Percentiles rank a stretch among this genome's conserved stretches.
Conservation (phyloP, 53 echinoderm and acorn worm species). For the Echinometra lucunter region DNA sequence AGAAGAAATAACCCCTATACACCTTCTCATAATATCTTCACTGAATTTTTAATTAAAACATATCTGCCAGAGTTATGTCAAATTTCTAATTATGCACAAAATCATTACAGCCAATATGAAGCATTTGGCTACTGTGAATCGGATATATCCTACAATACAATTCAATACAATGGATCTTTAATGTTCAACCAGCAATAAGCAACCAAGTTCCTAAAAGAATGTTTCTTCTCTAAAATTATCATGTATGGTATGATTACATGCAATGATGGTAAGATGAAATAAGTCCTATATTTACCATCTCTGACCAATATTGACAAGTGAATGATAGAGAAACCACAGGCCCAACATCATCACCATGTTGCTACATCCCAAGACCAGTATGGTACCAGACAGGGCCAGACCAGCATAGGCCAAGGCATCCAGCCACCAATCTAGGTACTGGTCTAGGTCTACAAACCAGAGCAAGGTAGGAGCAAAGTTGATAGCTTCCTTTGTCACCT, state of each 20-base stretch:
- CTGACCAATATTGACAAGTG: constrained; percentile 94
- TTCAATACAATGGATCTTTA: too few species aligned
- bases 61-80: too few species aligned
- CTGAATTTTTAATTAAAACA: too few species aligned
- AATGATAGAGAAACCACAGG: constrained; percentile 94
- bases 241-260: background rate
- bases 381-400: constrained; percentile 79
- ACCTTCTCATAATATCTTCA: too few species aligned
- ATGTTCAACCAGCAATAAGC: too few species aligned
- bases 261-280: background rate
- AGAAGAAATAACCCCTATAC: too few species aligned
- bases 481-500: constrained; percentile 73
- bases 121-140: too few species aligned
- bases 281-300: constrained; percentile 80
- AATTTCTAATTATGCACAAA: too few species aligned
- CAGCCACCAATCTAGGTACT: constrained; percentile 84
- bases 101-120: too few species aligned
- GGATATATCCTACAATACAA: too few species aligned
- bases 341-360: constrained; percentile 94
- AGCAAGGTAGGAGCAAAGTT: constrained; percentile 91
- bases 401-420: constrained; percentile 88
- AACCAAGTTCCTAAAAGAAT: too few species aligned
- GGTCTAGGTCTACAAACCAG: constrained; percentile 83
- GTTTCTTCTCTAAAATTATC: too few species aligned
- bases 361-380: constrained; percentile 80